A percentile compares a stretch with the other conserved stretches of the same genome.
phyloP scores from a whole-genome alignment of 2,888 invertebrate species.

The Drosophila neonasuta region DNA sequence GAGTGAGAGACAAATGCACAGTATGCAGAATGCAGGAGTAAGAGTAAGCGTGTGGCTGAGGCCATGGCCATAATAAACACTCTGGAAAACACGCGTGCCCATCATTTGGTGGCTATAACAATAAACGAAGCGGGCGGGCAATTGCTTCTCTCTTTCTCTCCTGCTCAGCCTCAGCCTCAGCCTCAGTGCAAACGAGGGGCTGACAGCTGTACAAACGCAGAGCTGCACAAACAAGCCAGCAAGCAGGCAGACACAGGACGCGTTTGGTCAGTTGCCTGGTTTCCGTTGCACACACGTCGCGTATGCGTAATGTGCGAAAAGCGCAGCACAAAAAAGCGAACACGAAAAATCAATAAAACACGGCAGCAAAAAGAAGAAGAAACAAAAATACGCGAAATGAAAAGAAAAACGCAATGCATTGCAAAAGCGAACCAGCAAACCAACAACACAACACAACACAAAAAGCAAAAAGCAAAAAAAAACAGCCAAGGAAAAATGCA shows the following conservation, averaged over 20 bases:
- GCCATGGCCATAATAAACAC: constrained; percentile 54
- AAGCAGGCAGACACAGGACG: constrained; percentile 52
- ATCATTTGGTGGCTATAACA: constrained; percentile 48
- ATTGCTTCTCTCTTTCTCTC: constrained; percentile 8
- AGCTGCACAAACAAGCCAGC: constrained; percentile 70
- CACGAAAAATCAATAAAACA: constrained; percentile 63
- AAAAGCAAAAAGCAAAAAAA: constrained; percentile 30
- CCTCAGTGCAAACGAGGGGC: constrained; percentile 49
- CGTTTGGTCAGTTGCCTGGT: constrained; percentile 80
- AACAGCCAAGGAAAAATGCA: constrained; percentile 47
- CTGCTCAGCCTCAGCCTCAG: constrained; percentile 5
- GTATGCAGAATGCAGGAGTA: neutral
- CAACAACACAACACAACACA: constrained; percentile 19
- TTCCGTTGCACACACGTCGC: constrained; percentile 75
- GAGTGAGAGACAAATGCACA: constrained; percentile 25
- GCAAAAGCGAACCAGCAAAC: constrained; percentile 31
- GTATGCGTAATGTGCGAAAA: constrained; percentile 63
- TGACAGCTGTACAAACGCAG: constrained; percentile 72
- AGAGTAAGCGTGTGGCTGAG: neutral
- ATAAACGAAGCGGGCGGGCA: constrained; percentile 47
- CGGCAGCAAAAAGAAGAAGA: neutral
- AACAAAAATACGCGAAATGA: constrained; percentile 25
- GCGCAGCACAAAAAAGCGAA: constrained; percentile 51
- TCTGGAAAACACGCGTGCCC: constrained; percentile 48
- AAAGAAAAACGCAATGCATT: constrained; percentile 44